Evolutionary conservation across 2,888 invertebrate genomes (phyloP).

Genomic region (Diploptera punctata): DNA sequence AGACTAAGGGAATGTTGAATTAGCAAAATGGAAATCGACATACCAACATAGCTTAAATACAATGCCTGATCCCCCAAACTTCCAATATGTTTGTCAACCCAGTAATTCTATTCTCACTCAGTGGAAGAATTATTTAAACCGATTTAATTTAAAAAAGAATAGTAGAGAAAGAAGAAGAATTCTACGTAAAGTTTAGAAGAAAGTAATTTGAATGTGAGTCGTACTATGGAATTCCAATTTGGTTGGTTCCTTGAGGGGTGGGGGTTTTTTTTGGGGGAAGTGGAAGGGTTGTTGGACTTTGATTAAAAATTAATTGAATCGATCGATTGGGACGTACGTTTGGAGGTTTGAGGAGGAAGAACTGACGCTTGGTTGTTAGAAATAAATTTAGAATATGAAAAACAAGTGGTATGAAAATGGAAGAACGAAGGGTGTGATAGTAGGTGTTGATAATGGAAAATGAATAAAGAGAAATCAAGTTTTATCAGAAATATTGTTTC

Average conservation of each 20-base stretch:
- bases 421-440: too few species aligned
- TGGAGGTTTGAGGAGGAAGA: background rate
- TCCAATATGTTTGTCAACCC: constrained; percentile 16
- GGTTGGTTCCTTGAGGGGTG: constrained; percentile 3
- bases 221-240: constrained; percentile 24
- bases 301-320: constrained; percentile 29
- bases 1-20: background rate
- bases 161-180: background rate
- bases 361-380: constrained; percentile 8
- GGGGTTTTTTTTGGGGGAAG: background rate
- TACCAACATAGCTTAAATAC: background rate
- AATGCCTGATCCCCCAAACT: background rate
- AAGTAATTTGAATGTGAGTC: constrained; percentile 9
- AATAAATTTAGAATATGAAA: background rate
- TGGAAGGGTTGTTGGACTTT: constrained; percentile 18
- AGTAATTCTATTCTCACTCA: background rate
- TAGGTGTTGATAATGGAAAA: too few species aligned
- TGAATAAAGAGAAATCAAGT: too few species aligned
- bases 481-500: too few species aligned
- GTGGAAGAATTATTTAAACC: constrained; percentile 18
- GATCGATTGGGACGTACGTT: background rate
- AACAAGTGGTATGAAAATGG: background rate
- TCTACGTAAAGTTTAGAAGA: constrained; percentile 1
- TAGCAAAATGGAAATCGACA: background rate
- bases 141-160: constrained; percentile 13